Conservation (phyloP, 1,140 invertebrate species). For the Magallana angulata region DNA sequence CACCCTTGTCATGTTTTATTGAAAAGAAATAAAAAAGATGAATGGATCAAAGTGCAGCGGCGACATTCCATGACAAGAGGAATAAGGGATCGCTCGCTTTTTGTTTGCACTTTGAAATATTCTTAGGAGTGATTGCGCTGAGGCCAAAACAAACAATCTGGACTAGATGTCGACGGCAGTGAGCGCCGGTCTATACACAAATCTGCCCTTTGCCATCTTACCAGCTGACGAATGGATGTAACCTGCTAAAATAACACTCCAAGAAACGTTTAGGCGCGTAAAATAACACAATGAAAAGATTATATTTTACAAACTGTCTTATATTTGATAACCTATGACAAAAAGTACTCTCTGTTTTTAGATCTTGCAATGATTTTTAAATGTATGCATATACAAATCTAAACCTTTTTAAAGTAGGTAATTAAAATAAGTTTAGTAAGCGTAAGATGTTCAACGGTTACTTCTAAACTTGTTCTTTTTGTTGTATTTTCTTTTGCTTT, state of each 20-base stretch:
- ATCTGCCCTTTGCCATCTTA: not conserved
- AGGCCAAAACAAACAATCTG: slow-evolving; percentile 30
- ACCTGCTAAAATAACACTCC: not conserved
- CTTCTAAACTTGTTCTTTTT: no score
- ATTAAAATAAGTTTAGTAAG: no score
- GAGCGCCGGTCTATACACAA: not conserved
- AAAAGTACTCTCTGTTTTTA: no score
- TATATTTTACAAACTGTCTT: not conserved
- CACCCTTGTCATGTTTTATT: slow-evolving; percentile 26
- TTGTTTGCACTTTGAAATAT: slow-evolving; percentile 34
- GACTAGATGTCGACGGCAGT: not conserved
- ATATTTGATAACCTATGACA: not conserved
- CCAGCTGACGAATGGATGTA: not conserved
- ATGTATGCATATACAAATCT: no score
- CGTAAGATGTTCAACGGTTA: no score
- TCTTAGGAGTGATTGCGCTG: slow-evolving; percentile 29
- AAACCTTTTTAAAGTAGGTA: no score
- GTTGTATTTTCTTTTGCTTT: no score
- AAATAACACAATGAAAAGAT: not conserved
- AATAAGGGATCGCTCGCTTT: slow-evolving; percentile 20
- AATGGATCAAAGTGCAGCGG: slow-evolving; percentile 31
- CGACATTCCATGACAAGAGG: slow-evolving; percentile 5
- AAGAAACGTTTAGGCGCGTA: not conserved
- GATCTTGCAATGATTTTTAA: no score
- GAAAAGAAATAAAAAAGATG: slow-evolving; percentile 28